Evolutionary conservation across 1,140 invertebrate species (phyloP).

Genomic region (Heliconius melpomene): DNA sequence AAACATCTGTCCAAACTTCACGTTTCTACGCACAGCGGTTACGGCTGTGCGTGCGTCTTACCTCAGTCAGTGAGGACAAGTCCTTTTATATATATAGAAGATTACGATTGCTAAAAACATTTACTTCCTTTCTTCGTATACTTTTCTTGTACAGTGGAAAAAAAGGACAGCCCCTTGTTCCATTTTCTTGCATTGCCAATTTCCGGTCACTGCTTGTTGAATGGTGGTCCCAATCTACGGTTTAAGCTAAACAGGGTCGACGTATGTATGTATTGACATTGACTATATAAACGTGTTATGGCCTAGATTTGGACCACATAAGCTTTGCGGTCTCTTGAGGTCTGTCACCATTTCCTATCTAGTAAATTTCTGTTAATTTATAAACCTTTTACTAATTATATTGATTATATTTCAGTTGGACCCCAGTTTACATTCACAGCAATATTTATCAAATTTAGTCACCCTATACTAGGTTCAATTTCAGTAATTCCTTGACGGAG

Average conservation of each 20-base stretch:
- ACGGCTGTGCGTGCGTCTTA: too few species aligned
- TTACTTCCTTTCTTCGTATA: too few species aligned
- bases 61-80: too few species aligned
- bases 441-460: too few species aligned
- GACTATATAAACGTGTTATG: slow-evolving; percentile 1
- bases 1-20: too few species aligned
- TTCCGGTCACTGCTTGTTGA: slow-evolving; percentile 1
- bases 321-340: neutral
- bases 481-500: too few species aligned
- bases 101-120: too few species aligned
- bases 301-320: neutral
- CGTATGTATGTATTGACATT: neutral
- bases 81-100: too few species aligned
- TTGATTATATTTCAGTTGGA: too few species aligned
- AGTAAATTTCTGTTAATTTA: neutral
- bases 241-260: neutral
- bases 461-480: too few species aligned
- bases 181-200: slow-evolving; percentile 17
- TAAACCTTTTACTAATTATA: neutral
- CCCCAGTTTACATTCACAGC: too few species aligned
- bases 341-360: neutral
- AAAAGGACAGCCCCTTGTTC: neutral
- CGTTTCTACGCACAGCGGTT: too few species aligned
- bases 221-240: neutral
- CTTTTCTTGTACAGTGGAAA: neutral